phyloP scores from a whole-genome alignment of 2,797 vertebrate genomes.

The Chromobotia macracanthus region DNA sequence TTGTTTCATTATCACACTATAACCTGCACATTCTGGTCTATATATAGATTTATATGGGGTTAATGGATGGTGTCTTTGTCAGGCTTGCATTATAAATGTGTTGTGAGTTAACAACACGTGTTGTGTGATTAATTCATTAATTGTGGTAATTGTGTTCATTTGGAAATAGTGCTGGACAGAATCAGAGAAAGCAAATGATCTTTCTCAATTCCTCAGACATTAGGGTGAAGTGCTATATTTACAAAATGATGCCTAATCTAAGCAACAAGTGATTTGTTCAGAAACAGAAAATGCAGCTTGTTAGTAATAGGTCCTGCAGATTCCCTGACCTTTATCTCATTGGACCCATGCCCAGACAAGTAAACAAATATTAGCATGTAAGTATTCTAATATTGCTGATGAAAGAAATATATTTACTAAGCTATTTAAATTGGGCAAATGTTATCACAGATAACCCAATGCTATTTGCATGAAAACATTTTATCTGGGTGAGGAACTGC shows the following conservation, averaged over 20 bases:
- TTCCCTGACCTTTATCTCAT: constrained; percentile 8
- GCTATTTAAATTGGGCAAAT: constrained; percentile 23
- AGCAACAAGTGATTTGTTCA: neutral
- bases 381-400: neutral
- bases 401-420: constrained; percentile 5
- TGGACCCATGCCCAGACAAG: neutral
- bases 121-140: too few relatives aligned
- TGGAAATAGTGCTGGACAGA: neutral
- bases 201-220: neutral
- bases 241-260: neutral
- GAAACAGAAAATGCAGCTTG: neutral
- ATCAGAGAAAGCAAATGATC: constrained; percentile 6
- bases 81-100: constrained; percentile 16
- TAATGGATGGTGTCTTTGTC: neutral
- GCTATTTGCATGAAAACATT: constrained; percentile 22
- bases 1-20: constrained; percentile 23
- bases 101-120: neutral
- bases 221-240: neutral
- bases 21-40: constrained; percentile 2
- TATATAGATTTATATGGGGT: constrained; percentile 16
- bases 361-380: constrained; percentile 32
- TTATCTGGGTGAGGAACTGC: constrained; percentile 1
- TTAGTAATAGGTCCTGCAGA: neutral
- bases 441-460: constrained; percentile 18
- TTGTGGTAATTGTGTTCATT: neutral